phyloP scores from a whole-genome alignment of 92 coral and sea anemone genomes.

The Ricordea florida region DNA sequence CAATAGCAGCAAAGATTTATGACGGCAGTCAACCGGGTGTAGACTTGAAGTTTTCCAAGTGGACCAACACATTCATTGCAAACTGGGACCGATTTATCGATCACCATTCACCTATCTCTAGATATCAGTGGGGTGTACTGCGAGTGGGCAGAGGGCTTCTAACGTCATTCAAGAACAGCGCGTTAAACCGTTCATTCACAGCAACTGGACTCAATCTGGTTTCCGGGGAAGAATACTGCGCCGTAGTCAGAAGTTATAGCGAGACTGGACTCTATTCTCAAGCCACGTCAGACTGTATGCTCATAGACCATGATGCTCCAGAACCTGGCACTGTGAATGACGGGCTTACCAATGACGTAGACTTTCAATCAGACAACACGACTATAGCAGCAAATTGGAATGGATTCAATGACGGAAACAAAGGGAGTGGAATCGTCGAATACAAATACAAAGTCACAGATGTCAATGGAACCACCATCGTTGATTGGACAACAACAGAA shows the following conservation, averaged over 20 bases:
- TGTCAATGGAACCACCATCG: slow-evolving; percentile 39
- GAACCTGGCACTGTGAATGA: slow-evolving; percentile 84
- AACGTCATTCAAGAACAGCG: slow-evolving; percentile 64
- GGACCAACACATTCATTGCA: slow-evolving; percentile 80
- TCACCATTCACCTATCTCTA: slow-evolving; percentile 77
- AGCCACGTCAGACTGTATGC: slow-evolving; percentile 82
- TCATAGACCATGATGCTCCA: slow-evolving; percentile 91
- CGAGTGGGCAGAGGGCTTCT: slow-evolving; percentile 55
- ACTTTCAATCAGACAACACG: slow-evolving; percentile 82
- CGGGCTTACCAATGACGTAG: slow-evolving; percentile 74
- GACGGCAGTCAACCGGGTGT: slow-evolving; percentile 66
- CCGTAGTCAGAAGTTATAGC: slow-evolving; percentile 86
- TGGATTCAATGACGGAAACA: slow-evolving; percentile 80
- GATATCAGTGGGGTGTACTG: slow-evolving; percentile 79
- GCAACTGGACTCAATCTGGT: slow-evolving; percentile 71
- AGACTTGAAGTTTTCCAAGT: slow-evolving; percentile 80
- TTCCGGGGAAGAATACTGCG: slow-evolving; percentile 87
- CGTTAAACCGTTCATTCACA: slow-evolving; percentile 39
- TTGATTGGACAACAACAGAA: slow-evolving; percentile 84
- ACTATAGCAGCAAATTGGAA: slow-evolving; percentile 86
- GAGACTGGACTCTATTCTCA: slow-evolving; percentile 78
- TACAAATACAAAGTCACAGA: slow-evolving; percentile 77
- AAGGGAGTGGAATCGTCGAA: slow-evolving; percentile 90
- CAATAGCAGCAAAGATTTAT: slow-evolving; percentile 61
- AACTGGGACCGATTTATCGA: slow-evolving; percentile 91